Percentiles rank a stretch among this genome's conserved stretches.
phyloP scores from a whole-genome alignment of 2,797 vertebrate species.

The Oryzias dopingdopingensis region DNA sequence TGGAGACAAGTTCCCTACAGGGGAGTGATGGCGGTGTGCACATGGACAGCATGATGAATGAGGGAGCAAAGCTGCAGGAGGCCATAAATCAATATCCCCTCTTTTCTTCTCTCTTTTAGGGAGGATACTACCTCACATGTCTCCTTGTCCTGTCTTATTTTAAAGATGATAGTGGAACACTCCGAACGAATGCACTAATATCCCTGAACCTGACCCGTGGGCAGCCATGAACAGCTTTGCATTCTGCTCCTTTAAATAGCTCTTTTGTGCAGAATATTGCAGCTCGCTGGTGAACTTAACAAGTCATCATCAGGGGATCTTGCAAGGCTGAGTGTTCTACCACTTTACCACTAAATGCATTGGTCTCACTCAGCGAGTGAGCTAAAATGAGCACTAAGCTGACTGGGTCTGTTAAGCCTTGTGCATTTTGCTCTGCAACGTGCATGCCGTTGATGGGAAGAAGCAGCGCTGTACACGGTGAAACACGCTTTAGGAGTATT shows the following conservation, averaged over 20 bases:
- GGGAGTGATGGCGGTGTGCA: conserved; percentile 45
- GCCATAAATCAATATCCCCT: conserved; percentile 74
- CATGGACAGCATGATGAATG: conserved; percentile 74
- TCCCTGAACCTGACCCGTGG: conserved; percentile 36
- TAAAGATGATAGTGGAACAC: conserved; percentile 66
- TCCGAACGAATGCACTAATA: conserved; percentile 39
- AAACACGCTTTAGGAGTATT: too few relatives aligned
- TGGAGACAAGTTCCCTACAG: conserved; percentile 55
- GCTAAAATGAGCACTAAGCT: conserved; percentile 59
- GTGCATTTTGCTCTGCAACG: too few relatives aligned
- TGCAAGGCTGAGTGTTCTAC: conserved; percentile 51
- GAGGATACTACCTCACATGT: conserved; percentile 52
- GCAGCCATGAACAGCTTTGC: conserved; percentile 32
- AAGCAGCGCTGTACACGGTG: too few relatives aligned
- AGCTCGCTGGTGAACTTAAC: conserved; percentile 46
- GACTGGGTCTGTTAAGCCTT: too few relatives aligned
- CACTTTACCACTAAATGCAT: conserved; percentile 53
- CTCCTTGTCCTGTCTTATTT: conserved; percentile 56
- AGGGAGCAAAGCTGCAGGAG: conserved; percentile 58
- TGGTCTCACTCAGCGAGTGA: conserved; percentile 64
- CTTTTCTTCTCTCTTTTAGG: conserved; percentile 58
- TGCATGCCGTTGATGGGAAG: too few relatives aligned
- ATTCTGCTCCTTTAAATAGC: conserved; percentile 31
- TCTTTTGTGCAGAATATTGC: conserved; percentile 32
- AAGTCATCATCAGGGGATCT: conserved; percentile 48